Evolutionary conservation across 2,797 vertebrate species (phyloP), one percentile per base, ranked within the genome.

Genomic region (Dipus sagitta): DNA sequence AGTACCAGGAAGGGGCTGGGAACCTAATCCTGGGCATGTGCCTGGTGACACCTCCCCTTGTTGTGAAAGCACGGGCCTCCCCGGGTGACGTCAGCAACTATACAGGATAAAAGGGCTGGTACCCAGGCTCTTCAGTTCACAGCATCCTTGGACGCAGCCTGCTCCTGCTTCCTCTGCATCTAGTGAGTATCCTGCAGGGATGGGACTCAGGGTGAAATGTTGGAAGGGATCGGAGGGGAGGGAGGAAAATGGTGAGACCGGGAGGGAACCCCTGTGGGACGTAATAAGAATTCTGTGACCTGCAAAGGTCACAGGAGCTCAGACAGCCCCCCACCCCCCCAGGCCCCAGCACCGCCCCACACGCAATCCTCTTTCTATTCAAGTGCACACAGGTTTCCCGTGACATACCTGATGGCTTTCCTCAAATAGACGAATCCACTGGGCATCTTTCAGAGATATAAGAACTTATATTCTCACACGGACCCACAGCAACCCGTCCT

Each of bases 51-150:
- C 67, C 47, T 12, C 67, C 20, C 64, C 76, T 68, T 28, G n/a
- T 65, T 92, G 75, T 80, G 86, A 89, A 89, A 85, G 67, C 68
- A 65, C 71, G 26, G 67, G 14, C 38, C n/a, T 32, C 18, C n/a
- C 32, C 21, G 13, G n/a, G n/a, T 23, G 23, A 64, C 64, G 34
- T 86, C 94, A 86, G 1, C 5, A 32, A 54, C 21, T 12, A 21
- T n/a, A 14, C 21, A 47, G 71, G 12, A 90, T 86, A 90, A 86
- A 92, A 92, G 77, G 32, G 28, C 70, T 62, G 60, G 23, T 38
- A 4, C 17, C 28, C 54, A n/a, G n/a, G 6, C 28, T 71, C n/a
- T 38, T 86, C 26, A 34, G 3, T 26, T 8, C 54, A 81, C 52
- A 71, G 80, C 70, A 72, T 65, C 38, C 54, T 70, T 82, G 14